Evolutionary conservation across 2,888 invertebrate species (phyloP), one percentile per base, ranked within the genome.

Genomic region (Eilema griseolum): DNA sequence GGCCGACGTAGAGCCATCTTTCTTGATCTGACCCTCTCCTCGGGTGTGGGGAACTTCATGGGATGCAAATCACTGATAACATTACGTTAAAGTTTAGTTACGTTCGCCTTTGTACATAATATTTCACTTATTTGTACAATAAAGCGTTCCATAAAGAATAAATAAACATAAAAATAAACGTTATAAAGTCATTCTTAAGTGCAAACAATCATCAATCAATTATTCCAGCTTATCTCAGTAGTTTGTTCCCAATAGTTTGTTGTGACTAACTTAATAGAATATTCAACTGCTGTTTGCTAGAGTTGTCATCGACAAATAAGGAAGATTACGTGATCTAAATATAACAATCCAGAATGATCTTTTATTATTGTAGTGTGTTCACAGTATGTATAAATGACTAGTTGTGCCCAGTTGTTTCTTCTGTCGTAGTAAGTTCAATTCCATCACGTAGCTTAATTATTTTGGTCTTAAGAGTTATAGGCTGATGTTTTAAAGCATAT

Each of bases 141-240:
- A n/a, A n/a, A n/a, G n/a, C n/a, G n/a, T n/a, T n/a, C n/a, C n/a
- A n/a, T n/a, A n/a, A n/a, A n/a, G n/a, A n/a, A n/a, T n/a, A n/a
- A n/a, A n/a, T n/a, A n/a, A n/a, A n/a, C n/a, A n/a, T n/a, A n/a
- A n/a, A n/a, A n/a, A n/a, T n/a, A n/a, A n/a, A n/a, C n/a, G n/a
- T n/a, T n/a, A n/a, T n/a, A n/a, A 46, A 46, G 52, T 52, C 52
- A n/a, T 52, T 46, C 46, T 46, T 52, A 52, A 52, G n/a, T n/a
- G n/a, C n/a, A 52, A 52, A 52, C n/a, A 52, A n/a, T 52, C n/a
- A 52, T 52, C n/a, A 52, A n/a, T 52, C 52, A n/a, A n/a, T 52
- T n/a, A 52, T 52, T n/a, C 20, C 10, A 52, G n/a, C n/a, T 52
- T 52, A 52, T 52, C 46, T 46, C 41, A 41, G n/a, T 20, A 46